Percentiles rank a stretch among this genome's conserved stretches.
Evolutionary conservation across 2,797 vertebrate species (phyloP).

Genomic region (Acipenser ruthenus): DNA sequence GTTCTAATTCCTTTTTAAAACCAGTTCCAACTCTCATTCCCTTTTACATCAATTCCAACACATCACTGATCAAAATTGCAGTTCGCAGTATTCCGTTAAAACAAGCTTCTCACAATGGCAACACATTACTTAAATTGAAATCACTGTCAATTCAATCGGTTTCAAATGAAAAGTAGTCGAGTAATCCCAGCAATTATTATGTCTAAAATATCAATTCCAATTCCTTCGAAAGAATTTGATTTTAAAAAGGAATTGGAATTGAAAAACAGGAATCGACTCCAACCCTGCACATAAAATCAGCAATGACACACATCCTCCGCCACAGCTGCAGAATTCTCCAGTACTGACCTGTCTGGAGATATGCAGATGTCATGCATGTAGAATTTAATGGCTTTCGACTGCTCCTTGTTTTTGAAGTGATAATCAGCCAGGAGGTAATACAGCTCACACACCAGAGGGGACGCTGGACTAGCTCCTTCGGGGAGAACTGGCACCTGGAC

Average conservation of each 20-base stretch:
- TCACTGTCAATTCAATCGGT: no score
- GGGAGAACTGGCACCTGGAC: conserved; percentile 78
- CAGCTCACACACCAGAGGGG: conserved; percentile 80
- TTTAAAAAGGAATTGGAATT: neutral
- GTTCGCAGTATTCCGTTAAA: no score
- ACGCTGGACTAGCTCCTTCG: conserved; percentile 72
- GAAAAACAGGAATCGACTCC: no score
- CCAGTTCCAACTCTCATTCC: no score
- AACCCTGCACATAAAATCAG: no score
- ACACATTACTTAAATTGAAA: no score
- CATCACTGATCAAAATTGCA: no score
- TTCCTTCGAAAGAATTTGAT: neutral
- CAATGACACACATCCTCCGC: neutral
- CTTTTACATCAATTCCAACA: no score
- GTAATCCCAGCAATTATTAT: neutral
- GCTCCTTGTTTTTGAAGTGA: conserved; percentile 98
- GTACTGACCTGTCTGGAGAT: conserved; percentile 80
- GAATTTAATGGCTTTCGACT: conserved; percentile 95
- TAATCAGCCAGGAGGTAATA: conserved; percentile 96
- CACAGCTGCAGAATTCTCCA: neutral
- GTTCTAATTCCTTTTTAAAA: no score
- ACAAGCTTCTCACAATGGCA: no score
- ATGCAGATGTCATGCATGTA: conserved; percentile 96
- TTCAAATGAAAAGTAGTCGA: no score
- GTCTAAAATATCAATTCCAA: neutral